Evolutionary conservation across 1,140 invertebrate genomes (phyloP).

Genomic region (Maconellicoccus hirsutus): DNA sequence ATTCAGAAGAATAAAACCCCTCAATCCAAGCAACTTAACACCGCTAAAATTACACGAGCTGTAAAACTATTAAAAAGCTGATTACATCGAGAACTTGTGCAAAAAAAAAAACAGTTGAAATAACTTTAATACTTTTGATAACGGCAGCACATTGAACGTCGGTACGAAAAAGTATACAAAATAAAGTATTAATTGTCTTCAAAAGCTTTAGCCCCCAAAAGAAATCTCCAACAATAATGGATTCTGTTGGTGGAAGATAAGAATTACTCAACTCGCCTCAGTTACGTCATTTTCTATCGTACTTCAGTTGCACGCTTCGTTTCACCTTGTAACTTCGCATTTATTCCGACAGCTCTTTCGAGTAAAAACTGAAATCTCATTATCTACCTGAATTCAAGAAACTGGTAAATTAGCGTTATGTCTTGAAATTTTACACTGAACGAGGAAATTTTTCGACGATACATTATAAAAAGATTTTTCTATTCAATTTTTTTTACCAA

Average conservation of each 20-base stretch:
- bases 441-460: background rate
- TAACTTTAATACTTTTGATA: no score
- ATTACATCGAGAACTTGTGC: no score
- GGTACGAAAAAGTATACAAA: no score
- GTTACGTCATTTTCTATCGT: constrained; percentile 17
- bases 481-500: no score
- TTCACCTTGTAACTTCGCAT: constrained; percentile 13
- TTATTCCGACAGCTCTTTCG: constrained; percentile 10
- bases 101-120: no score
- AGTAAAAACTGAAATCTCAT: constrained; percentile 15
- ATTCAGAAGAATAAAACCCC: no score
- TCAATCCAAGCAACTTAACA: no score
- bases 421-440: background rate
- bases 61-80: no score
- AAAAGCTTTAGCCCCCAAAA: background rate
- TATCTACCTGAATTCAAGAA: constrained; percentile 12
- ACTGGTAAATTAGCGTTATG: constrained; percentile 14
- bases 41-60: no score
- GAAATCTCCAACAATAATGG: constrained; percentile 7
- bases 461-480: no score
- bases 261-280: constrained; percentile 18
- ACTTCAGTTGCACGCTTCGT: constrained; percentile 15
- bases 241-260: constrained; percentile 15
- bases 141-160: no score
- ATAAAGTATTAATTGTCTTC: background rate